Evolutionary conservation across 2,888 invertebrate genomes (phyloP).

Genomic region (Junonia oenone): DNA sequence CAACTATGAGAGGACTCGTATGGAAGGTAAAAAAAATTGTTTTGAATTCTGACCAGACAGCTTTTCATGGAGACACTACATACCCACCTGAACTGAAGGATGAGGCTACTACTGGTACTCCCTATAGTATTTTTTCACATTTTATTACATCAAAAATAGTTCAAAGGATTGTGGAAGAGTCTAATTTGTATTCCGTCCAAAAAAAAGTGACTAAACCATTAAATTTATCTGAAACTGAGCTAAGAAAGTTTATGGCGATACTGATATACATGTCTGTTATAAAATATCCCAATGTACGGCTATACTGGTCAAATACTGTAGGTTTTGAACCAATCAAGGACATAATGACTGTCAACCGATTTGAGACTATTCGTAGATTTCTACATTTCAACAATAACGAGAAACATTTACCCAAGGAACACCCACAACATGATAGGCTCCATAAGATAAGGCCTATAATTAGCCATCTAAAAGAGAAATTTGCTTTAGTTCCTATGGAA

Average conservation of each 20-base stretch:
- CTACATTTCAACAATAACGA: slow-evolving; percentile 37
- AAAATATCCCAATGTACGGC: slow-evolving; percentile 38
- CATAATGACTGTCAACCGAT: background rate
- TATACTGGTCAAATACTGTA: slow-evolving; percentile 39
- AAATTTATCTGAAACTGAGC: slow-evolving; percentile 32
- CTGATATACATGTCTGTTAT: slow-evolving; percentile 36
- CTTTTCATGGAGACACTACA: slow-evolving; percentile 39
- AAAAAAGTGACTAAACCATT: slow-evolving; percentile 35
- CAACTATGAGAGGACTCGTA: slow-evolving; percentile 36
- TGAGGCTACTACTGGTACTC: slow-evolving; percentile 36
- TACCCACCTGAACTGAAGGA: slow-evolving; percentile 40
- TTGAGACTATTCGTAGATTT: background rate
- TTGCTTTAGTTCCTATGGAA: background rate
- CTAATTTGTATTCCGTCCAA: slow-evolving; percentile 33
- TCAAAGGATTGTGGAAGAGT: slow-evolving; percentile 34
- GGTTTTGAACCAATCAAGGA: slow-evolving; percentile 37
- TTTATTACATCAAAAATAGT: slow-evolving; percentile 36
- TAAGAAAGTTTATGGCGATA: slow-evolving; percentile 39
- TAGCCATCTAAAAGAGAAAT: background rate
- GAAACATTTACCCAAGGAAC: slow-evolving; percentile 34
- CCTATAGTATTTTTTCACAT: slow-evolving; percentile 32
- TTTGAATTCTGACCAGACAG: slow-evolving; percentile 40
- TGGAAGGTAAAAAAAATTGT: slow-evolving; percentile 27
- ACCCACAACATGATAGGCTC: slow-evolving; percentile 14
- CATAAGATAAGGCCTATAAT: background rate